Base-by-base conservation (phyloP, 2,888 invertebrate species). In the Pogonocherus hispidulus region DNA sequence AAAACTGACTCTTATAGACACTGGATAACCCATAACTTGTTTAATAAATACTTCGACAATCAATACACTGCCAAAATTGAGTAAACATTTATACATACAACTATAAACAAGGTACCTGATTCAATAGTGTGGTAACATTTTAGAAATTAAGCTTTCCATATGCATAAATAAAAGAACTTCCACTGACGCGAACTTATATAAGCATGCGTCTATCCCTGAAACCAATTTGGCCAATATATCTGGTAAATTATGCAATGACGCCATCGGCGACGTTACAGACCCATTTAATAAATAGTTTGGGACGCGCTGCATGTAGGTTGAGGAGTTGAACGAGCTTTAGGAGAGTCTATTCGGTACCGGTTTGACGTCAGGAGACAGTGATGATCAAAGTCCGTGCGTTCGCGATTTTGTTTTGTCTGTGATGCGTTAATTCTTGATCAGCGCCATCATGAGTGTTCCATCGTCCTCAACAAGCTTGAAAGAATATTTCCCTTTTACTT, bases 271-370 rank as follows among this genome's bases (percentile, higher is more conserved):
- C 32, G 32, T 32, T 11, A 32, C 5, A 16, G 1, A 41, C 41
- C 41, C 5, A 14, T 14, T 41, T 41, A n/a, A n/a, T 41, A 41
- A 41, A 41, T 41, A 41, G 41, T 41, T 41, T 16, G 41, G 41
- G 41, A n/a, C 41, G 3, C 1, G 32, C 11, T 32, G 27, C 8
- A 5, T 27, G 8, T 41, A n/a, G 5, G 41, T 41, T 5, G 1
- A 41, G 41, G 41, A 41, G 41, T 41, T 41, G 41, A 41, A 41
- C 41, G 41, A 41, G 41, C 41, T 41, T 41, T 2, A 32, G n/a
- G 41, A 9, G 41, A 11, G 9, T 32, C 32, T 32, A 11, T 11
- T 8, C 32, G 32, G 11, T 32, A 11, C 32, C 2, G 11, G 5
- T 41, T 41, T 41, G n/a, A 41, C 41, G 41, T 41, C 41, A 41